A percentile compares a stretch with the other conserved stretches of the same genome.
phyloP scores from a whole-genome alignment of 2,113 vertebrate genomes.

The Lepus europaeus region DNA sequence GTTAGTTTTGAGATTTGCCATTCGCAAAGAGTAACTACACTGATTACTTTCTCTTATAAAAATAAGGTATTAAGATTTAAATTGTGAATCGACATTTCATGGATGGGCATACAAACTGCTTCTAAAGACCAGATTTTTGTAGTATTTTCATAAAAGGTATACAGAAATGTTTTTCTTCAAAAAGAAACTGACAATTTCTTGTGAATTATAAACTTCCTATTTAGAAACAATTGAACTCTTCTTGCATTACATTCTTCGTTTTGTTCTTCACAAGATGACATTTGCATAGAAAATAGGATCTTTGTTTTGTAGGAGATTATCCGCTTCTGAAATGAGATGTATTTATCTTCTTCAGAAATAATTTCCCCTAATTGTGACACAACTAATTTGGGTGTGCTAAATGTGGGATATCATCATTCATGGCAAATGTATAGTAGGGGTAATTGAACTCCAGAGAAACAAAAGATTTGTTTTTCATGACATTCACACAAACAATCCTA shows the following conservation, averaged over 20 bases:
- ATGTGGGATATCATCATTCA: slow-evolving; percentile 25
- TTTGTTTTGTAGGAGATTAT: slow-evolving; percentile 74
- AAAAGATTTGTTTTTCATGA: slow-evolving; percentile 63
- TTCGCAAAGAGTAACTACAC: background rate
- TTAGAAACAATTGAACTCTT: slow-evolving; percentile 61
- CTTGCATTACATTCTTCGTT: slow-evolving; percentile 44
- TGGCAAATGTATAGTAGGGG: slow-evolving; percentile 40
- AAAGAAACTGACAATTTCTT: slow-evolving; percentile 18
- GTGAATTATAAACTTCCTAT: slow-evolving; percentile 60
- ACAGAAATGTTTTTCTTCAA: slow-evolving; percentile 41
- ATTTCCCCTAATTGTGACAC: slow-evolving; percentile 65
- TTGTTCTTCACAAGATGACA: slow-evolving; percentile 55
- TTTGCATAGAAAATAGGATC: slow-evolving; percentile 61
- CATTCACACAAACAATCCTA: slow-evolving; percentile 52
- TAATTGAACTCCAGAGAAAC: slow-evolving; percentile 60
- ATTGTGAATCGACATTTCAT: background rate
- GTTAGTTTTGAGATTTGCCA: slow-evolving; percentile 6
- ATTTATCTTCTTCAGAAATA: slow-evolving; percentile 72
- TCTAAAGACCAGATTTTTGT: slow-evolving; percentile 41
- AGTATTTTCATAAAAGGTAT: slow-evolving; percentile 3
- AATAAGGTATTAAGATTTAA: slow-evolving; percentile 16
- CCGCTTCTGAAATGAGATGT: slow-evolving; percentile 72
- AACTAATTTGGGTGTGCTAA: slow-evolving; percentile 71
- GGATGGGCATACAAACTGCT: background rate
- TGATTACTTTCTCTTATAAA: background rate